Base-by-base conservation (phyloP, 2,113 vertebrate genomes). In the Periophthalmodon schlosseri region DNA sequence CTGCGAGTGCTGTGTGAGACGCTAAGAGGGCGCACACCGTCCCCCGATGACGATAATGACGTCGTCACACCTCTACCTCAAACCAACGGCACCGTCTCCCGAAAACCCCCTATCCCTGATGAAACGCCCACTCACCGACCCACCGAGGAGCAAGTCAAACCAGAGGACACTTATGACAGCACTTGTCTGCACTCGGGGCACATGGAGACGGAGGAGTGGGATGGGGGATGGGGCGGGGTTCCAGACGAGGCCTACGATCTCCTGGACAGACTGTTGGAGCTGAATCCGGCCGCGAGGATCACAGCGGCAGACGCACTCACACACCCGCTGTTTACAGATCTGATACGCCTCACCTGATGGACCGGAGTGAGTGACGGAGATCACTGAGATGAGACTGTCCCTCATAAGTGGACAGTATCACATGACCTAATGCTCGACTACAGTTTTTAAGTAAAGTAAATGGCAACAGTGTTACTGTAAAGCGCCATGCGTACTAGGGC, bases 231-330 rank as follows among this genome's bases (percentile, higher is more conserved):
- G 97, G 93, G 94, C 84, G 78, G 74, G 1, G 96, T 98, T 69
- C 95, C 98, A 1, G 93, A 97, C 72, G 94, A 95, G 70, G 95
- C 96, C 14, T 99, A 98, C 15, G 89, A 97, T 76, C 93, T 99
- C n/a, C 94, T 99, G 68, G 97, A 99, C 90, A 95, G 89, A 83
- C 93, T 99, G 57, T 88, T 99, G 60, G 98, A 99, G 89, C 90
- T 99, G 80, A 98, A 98, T 86, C 98, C 98, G 15, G 93, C 88
- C 58, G 96, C 95, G 63, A 96, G 98, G 90, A 95, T 98, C 90
- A 97, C 95, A 65, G 97, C 98, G 9, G 91, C 91, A 74, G 84
- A 89, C 66, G 97, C 96, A 8, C 89, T 99, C 68, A 77, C 87
- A 75, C 97, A 99, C 79, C 94, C 95, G 0, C 93, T 98, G 78